These are phyloP conservation scores for Pecten maximus DNA, from an alignment of 2,888 invertebrate species.

Conservation along the genomic window DNA sequence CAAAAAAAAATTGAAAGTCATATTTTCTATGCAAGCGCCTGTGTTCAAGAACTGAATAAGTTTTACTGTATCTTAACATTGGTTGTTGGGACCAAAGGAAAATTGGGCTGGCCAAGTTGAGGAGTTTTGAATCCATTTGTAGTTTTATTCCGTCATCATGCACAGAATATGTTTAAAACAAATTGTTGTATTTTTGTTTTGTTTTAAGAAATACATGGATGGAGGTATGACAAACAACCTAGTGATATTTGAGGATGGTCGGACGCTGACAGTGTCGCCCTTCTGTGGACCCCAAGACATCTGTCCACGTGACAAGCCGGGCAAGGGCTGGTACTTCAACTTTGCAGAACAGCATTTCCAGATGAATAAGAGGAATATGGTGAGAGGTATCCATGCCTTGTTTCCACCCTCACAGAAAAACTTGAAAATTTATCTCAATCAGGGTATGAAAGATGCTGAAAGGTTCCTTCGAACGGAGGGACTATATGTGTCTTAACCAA, in stretches of 20 bases:
- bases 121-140: background rate
- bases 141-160: background rate
- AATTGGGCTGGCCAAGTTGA: too few relatives aligned
- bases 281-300: slow-evolving; percentile 98
- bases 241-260: slow-evolving; percentile 89
- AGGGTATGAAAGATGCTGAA: slow-evolving; percentile 80
- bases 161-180: background rate
- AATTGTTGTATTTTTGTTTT: slow-evolving; percentile 23
- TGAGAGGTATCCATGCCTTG: slow-evolving; percentile 79
- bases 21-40: too few relatives aligned
- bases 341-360: slow-evolving; percentile 73
- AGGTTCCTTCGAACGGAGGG: slow-evolving; percentile 72
- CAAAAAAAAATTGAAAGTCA: too few relatives aligned
- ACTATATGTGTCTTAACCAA: background rate
- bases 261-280: slow-evolving; percentile 97
- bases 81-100: too few relatives aligned
- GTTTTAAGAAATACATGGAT: slow-evolving; percentile 89
- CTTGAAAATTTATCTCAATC: slow-evolving; percentile 78
- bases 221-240: slow-evolving; percentile 97
- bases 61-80: too few relatives aligned
- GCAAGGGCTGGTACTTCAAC: slow-evolving; percentile 59
- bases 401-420: slow-evolving; percentile 79
- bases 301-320: slow-evolving; percentile 86
- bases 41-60: too few relatives aligned
- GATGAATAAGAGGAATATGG: slow-evolving; percentile 80